A percentile compares a stretch with the other conserved stretches of the same genome.
phyloP scores from a whole-genome alignment of 2,888 invertebrate species.

The Allophyes oxyacanthae region DNA sequence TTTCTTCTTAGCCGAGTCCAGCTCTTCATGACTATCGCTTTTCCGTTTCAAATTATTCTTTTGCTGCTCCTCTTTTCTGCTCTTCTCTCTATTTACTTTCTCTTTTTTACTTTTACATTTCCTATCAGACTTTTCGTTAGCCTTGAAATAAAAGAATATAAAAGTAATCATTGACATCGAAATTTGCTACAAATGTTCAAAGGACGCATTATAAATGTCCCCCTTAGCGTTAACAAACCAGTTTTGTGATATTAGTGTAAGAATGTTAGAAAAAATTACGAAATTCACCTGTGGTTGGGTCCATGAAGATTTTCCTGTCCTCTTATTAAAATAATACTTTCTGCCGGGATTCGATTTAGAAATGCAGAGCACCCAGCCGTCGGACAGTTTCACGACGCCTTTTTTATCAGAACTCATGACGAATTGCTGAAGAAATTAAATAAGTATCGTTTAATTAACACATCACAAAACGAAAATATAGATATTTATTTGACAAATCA shows the following conservation, averaged over 20 bases:
- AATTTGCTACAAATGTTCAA: not conserved
- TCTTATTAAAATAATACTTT: slow-evolving; percentile 84
- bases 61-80: slow-evolving; percentile 64
- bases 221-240: slow-evolving; percentile 20
- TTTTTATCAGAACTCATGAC: slow-evolving; percentile 78
- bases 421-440: slow-evolving; percentile 55
- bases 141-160: slow-evolving; percentile 64
- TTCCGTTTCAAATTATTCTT: slow-evolving; percentile 76
- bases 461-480: slow-evolving; percentile 60
- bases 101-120: slow-evolving; percentile 68
- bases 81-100: slow-evolving; percentile 66
- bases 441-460: slow-evolving; percentile 61
- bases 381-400: slow-evolving; percentile 79
- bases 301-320: slow-evolving; percentile 85
- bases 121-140: slow-evolving; percentile 64
- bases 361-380: slow-evolving; percentile 82
- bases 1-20: slow-evolving; percentile 64
- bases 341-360: slow-evolving; percentile 83
- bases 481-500: slow-evolving; percentile 66
- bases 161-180: slow-evolving; percentile 12
- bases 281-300: slow-evolving; percentile 82
- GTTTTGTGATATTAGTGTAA: slow-evolving; percentile 20
- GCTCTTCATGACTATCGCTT: slow-evolving; percentile 67
- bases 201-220: not conserved
- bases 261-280: slow-evolving; percentile 55